Evolutionary conservation across 2,797 vertebrate genomes (phyloP).

Genomic region (Mionectes olivaceus): DNA sequence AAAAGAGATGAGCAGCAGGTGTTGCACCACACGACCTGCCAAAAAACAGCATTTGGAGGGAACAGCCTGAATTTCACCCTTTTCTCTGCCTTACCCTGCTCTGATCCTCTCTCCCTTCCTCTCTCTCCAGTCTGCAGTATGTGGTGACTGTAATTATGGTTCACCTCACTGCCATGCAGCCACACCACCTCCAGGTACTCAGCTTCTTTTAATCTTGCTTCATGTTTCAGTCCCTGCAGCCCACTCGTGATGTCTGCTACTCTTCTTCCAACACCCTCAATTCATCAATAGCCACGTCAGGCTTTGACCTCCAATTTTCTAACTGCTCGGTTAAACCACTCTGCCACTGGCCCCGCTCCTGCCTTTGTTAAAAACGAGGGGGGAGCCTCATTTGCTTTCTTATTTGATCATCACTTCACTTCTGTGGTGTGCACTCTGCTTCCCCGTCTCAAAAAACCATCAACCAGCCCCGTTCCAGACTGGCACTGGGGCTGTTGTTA

Average conservation of each 20-base stretch:
- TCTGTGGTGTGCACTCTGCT: background rate
- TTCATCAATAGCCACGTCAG: slow-evolving; percentile 59
- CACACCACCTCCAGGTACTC: slow-evolving; percentile 55
- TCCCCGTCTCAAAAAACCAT: background rate
- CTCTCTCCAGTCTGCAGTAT: background rate
- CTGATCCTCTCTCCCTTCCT: background rate
- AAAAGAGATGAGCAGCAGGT: background rate
- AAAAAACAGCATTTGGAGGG: background rate
- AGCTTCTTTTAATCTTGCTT: slow-evolving; percentile 65
- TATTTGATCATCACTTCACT: slow-evolving; percentile 42
- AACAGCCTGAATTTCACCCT: background rate
- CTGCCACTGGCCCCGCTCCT: background rate
- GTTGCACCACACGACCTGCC: background rate
- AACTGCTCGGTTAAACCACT: slow-evolving; percentile 58
- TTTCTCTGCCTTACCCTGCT: background rate
- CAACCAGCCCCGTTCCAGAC: background rate
- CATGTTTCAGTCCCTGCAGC: slow-evolving; percentile 37
- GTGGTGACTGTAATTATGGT: background rate
- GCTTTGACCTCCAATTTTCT: slow-evolving; percentile 58
- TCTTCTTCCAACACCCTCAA: slow-evolving; percentile 46
- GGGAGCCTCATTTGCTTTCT: slow-evolving; percentile 51
- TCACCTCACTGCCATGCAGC: background rate
- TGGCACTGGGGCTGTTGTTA: slow-evolving; percentile 30
- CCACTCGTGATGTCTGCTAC: slow-evolving; percentile 29
- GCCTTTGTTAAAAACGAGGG: slow-evolving; percentile 43